Percentiles rank a stretch among this genome's conserved stretches.
Conservation (phyloP, 1,140 invertebrate genomes). For the Drosophila albomicans region DNA sequence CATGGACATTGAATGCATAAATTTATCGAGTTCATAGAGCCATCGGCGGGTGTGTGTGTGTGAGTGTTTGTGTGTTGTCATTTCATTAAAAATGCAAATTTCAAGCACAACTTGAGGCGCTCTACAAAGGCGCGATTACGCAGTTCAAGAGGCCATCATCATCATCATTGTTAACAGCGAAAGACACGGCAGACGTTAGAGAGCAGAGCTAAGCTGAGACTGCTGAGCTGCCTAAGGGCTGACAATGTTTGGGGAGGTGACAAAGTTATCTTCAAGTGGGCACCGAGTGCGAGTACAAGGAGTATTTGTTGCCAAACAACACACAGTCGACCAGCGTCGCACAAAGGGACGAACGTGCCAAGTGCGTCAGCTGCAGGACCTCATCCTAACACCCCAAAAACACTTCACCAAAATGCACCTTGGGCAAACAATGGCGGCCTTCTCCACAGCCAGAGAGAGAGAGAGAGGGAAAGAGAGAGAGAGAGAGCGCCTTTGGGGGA, state of each 20-base stretch:
- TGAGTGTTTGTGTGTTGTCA: constrained; percentile 43
- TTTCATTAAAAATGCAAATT: constrained; percentile 78
- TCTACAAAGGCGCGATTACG: constrained; percentile 70
- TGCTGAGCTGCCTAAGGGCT: constrained; percentile 28
- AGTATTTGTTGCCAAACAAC: constrained; percentile 68
- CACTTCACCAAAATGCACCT: constrained; percentile 59
- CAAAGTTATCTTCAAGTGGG: constrained; percentile 77
- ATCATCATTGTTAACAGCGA: constrained; percentile 44
- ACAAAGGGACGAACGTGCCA: constrained; percentile 73
- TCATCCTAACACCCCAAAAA: constrained; percentile 41
- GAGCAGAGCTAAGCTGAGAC: not conserved
- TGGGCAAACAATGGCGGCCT: constrained; percentile 68
- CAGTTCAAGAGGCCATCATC: constrained; percentile 61
- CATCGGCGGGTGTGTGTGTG: not conserved
- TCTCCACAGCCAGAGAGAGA: constrained; percentile 4
- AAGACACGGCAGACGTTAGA: not conserved
- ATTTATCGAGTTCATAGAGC: constrained; percentile 36
- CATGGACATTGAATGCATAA: constrained; percentile 24
- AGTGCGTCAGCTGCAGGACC: constrained; percentile 62
- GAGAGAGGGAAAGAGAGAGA: too few relatives aligned
- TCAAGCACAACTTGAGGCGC: constrained; percentile 59
- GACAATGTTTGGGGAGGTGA: constrained; percentile 49
- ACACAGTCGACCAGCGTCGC: constrained; percentile 26
- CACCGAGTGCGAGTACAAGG: constrained; percentile 14
- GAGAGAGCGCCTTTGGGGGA: not conserved